Conservation (phyloP, 2,113 vertebrate genomes). For the Perca schrenkii region DNA sequence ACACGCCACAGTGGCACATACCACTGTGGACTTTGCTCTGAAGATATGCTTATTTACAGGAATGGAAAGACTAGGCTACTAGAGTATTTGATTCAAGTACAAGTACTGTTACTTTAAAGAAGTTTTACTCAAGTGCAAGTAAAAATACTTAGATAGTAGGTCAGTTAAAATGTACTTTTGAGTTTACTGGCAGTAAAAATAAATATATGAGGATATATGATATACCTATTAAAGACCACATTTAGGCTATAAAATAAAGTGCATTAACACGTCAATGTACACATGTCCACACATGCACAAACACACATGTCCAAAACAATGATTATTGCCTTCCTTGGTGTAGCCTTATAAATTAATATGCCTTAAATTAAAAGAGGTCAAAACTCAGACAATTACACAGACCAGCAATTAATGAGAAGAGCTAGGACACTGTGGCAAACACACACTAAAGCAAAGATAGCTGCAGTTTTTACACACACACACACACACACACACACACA, state of each 20-base stretch:
- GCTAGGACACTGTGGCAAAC: not conserved
- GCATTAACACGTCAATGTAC: too few relatives aligned
- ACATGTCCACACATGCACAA: too few relatives aligned
- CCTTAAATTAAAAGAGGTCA: not conserved
- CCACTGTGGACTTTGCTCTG: constrained; percentile 25
- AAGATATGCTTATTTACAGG: constrained; percentile 37
- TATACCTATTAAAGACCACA: too few relatives aligned
- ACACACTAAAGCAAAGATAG: not conserved
- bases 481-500: not conserved
- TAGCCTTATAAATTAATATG: not conserved
- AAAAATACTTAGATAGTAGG: not conserved
- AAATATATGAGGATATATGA: not conserved
- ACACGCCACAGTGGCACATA: not conserved
- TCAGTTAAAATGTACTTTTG: not conserved
- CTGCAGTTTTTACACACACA: not conserved
- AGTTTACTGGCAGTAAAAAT: not conserved
- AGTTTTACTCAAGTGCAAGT: not conserved
- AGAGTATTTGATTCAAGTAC: not conserved
- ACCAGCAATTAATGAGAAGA: not conserved
- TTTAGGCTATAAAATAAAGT: too few relatives aligned
- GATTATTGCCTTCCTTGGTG: not conserved
- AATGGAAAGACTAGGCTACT: not conserved
- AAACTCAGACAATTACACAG: not conserved
- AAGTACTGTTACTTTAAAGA: not conserved
- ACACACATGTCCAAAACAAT: not conserved